Conservation (phyloP, 2,888 invertebrate species). For the Melipona bicolor region DNA sequence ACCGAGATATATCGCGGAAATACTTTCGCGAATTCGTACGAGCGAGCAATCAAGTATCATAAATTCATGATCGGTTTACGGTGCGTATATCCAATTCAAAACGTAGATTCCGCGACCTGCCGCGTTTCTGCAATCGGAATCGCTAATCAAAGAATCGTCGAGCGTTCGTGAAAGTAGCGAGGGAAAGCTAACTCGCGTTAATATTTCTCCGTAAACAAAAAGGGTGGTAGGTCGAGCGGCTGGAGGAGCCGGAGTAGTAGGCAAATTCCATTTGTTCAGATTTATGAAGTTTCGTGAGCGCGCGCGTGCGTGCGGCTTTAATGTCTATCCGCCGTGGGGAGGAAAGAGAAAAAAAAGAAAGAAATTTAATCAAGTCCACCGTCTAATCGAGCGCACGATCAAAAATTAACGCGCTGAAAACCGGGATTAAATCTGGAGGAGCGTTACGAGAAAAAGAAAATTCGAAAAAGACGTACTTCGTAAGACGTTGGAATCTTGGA, state of each 20-base stretch:
- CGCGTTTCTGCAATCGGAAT: constrained; percentile 52
- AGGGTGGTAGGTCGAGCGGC: not conserved
- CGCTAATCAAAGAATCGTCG: constrained; percentile 53
- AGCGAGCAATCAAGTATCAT: constrained; percentile 29
- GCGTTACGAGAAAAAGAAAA: not conserved
- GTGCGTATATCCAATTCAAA: constrained; percentile 36
- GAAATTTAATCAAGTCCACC: constrained; percentile 47
- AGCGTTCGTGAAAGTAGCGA: constrained; percentile 16
- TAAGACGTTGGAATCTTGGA: not conserved
- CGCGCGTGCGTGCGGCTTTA: constrained; percentile 11
- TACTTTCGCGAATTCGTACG: constrained; percentile 27
- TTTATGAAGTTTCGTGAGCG: constrained; percentile 30
- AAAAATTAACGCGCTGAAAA: constrained; percentile 35
- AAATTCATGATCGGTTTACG: constrained; percentile 44
- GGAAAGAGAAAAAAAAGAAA: not conserved
- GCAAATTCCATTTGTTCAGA: constrained; percentile 45
- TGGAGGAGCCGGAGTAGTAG: not conserved
- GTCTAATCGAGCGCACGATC: constrained; percentile 36
- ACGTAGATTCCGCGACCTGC: constrained; percentile 1
- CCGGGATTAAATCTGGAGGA: not conserved
- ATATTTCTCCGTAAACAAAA: constrained; percentile 46
- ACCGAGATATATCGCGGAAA: constrained; percentile 17
- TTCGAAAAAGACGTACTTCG: too few relatives aligned
- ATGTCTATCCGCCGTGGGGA: constrained; percentile 20
- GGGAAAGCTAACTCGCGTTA: constrained; percentile 39